Percentiles rank a stretch among this genome's conserved stretches.
Evolutionary conservation across 2,797 vertebrate species (phyloP).

Genomic region (Streptopelia turtur): DNA sequence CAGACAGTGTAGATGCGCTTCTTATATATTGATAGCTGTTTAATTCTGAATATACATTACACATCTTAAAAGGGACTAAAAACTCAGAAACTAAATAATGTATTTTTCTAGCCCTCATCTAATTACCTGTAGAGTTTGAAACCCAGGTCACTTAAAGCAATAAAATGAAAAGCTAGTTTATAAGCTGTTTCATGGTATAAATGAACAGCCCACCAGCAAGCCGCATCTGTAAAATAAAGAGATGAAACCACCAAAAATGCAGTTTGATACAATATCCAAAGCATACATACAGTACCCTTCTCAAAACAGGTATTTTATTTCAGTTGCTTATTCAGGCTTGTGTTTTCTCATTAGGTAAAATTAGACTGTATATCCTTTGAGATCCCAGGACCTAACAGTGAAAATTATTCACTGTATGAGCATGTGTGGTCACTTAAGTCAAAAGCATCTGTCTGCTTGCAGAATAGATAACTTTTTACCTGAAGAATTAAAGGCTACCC

Average conservation of each 20-base stretch:
- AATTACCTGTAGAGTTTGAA: background rate
- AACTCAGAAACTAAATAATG: background rate
- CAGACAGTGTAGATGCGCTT: background rate
- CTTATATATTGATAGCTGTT: background rate
- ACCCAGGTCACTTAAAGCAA: background rate
- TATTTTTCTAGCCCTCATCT: background rate
- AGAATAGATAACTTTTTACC: background rate
- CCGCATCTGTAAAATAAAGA: background rate
- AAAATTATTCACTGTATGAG: background rate
- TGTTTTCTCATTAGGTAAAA: background rate
- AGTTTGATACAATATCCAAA: background rate
- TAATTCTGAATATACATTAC: background rate
- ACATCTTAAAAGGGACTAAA: background rate
- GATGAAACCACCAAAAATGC: background rate
- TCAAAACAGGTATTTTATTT: background rate
- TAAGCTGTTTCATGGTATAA: constrained; percentile 5
- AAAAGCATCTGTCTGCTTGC: background rate
- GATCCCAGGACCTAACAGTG: background rate
- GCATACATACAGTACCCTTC: rapidly evolving
- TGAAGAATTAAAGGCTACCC: background rate
- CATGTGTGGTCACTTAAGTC: background rate
- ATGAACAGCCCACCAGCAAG: constrained; percentile 1
- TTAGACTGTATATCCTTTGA: background rate
- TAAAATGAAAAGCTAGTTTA: constrained; percentile 20
- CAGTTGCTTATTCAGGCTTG: background rate